Percentiles rank a stretch among this genome's conserved stretches.
Evolutionary conservation across 2,888 invertebrate genomes (phyloP).

Genomic region (Hemithea aestivaria): DNA sequence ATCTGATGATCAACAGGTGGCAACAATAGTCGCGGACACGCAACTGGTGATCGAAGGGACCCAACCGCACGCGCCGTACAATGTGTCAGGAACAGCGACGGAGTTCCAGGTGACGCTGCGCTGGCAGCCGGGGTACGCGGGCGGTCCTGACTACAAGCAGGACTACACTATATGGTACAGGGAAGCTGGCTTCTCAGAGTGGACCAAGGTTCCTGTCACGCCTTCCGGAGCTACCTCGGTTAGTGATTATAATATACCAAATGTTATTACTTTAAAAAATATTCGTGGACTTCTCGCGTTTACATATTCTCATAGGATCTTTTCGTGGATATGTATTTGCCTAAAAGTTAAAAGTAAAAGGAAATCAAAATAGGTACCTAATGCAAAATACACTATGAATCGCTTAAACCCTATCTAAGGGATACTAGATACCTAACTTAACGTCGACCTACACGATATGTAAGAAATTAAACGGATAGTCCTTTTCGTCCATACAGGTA

Average conservation of each 20-base stretch:
- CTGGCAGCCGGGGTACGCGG: constrained; percentile 97
- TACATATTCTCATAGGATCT: too few relatives aligned
- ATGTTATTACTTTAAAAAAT: too few relatives aligned
- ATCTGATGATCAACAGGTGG: constrained; percentile 83
- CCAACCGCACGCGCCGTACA: constrained; percentile 98
- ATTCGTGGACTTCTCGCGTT: too few relatives aligned
- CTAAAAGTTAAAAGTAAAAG: too few relatives aligned
- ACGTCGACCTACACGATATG: too few relatives aligned
- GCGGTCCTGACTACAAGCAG: constrained; percentile 96
- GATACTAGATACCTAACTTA: too few relatives aligned
- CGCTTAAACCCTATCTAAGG: too few relatives aligned
- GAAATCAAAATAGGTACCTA: too few relatives aligned
- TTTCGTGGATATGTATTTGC: too few relatives aligned
- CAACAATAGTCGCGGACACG: constrained; percentile 94
- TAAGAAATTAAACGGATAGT: background rate
- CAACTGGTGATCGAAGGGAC: constrained; percentile 95
- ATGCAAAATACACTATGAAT: too few relatives aligned
- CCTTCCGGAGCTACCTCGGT: constrained; percentile 91
- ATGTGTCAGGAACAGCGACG: constrained; percentile 92
- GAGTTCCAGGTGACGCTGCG: constrained; percentile 94
- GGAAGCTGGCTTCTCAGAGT: constrained; percentile 91
- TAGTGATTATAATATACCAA: too few relatives aligned
- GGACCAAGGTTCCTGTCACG: constrained; percentile 96
- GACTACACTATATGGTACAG: constrained; percentile 97
- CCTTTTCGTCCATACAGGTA: constrained; percentile 66